These are phyloP conservation scores for Heterotilapia buettikoferi DNA, from an alignment of 2,113 vertebrate genomes.

Conservation along the genomic window DNA sequence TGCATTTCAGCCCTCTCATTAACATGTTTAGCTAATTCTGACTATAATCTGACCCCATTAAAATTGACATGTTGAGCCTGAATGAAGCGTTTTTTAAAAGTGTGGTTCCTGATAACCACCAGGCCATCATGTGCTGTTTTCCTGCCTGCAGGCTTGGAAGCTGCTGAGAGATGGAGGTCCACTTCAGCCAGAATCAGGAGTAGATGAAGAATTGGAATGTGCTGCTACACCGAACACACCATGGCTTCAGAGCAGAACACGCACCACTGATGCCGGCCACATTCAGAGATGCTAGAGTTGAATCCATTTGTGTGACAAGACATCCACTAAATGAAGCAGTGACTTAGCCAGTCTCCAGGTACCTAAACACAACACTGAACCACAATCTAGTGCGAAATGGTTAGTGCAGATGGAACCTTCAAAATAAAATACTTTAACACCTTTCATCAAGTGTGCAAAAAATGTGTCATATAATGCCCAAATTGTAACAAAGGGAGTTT, in stretches of 20 bases:
- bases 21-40: conserved; percentile 5
- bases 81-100: background rate
- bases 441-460: background rate
- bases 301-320: background rate
- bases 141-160: background rate
- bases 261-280: background rate
- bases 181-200: background rate
- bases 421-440: background rate
- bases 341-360: background rate
- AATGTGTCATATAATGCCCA: background rate
- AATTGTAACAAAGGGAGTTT: background rate
- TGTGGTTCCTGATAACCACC: background rate
- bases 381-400: background rate
- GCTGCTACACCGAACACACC: background rate
- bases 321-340: background rate
- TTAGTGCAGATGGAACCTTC: background rate
- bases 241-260: background rate
- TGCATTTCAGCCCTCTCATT: background rate
- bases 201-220: background rate
- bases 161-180: background rate
- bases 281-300: background rate
- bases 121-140: background rate
- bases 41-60: background rate
- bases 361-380: background rate
- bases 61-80: conserved; percentile 3